Conservation (phyloP, 2,113 vertebrate species). For the Nipponia nippon region DNA sequence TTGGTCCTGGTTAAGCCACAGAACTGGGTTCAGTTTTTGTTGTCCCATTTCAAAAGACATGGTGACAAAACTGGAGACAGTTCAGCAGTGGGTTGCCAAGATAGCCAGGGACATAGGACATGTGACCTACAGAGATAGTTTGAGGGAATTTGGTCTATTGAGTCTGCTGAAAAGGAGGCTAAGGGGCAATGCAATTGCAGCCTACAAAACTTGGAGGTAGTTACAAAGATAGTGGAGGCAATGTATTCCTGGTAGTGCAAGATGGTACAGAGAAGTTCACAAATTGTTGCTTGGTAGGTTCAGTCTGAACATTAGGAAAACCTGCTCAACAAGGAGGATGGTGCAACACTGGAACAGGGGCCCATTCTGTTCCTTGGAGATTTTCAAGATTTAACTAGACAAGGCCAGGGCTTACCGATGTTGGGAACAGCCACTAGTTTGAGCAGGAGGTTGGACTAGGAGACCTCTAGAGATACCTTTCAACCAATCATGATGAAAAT, state of each 20-base stretch:
- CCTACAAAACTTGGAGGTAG: not conserved
- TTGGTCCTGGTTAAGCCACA: not conserved
- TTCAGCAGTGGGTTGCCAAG: not conserved
- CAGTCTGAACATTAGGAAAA: not conserved
- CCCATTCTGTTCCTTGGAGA: not conserved
- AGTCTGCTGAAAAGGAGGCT: not conserved
- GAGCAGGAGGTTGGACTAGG: not conserved
- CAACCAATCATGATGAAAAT: not conserved
- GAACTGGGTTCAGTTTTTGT: not conserved
- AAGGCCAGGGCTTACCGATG: not conserved
- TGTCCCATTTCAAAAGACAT: not conserved
- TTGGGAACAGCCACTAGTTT: not conserved
- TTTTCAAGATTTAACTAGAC: not conserved
- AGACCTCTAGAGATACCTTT: not conserved
- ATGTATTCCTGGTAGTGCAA: not conserved
- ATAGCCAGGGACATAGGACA: not conserved
- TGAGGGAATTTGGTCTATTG: not conserved
- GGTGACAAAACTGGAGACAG: not conserved
- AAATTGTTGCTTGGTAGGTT: not conserved
- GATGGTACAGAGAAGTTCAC: not conserved
- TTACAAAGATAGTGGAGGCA: not conserved
- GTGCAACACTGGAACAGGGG: not conserved
- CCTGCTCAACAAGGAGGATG: not conserved
- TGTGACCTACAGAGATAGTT: not conserved
- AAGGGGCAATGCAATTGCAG: not conserved